Conservation (phyloP, 2,888 invertebrate genomes). For the Ceramica pisi region DNA sequence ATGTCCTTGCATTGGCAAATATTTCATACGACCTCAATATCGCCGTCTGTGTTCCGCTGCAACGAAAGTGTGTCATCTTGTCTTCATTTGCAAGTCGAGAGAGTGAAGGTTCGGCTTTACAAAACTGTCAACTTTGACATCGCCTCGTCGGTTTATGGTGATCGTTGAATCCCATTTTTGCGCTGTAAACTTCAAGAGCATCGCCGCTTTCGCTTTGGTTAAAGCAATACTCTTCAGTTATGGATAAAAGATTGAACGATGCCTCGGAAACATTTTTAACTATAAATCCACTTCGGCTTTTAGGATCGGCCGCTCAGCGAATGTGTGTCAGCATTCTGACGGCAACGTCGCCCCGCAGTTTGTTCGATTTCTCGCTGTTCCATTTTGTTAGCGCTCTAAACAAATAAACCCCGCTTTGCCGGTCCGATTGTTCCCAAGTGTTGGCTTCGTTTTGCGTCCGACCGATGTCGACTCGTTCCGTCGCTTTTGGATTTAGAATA, state of each 20-base stretch:
- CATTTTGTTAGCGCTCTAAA: slow-evolving; percentile 69
- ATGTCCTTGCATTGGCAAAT: slow-evolving; percentile 51
- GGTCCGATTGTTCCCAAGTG: slow-evolving; percentile 70
- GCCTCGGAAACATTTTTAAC: slow-evolving; percentile 60
- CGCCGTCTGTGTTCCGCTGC: slow-evolving; percentile 36
- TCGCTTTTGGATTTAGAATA: slow-evolving; percentile 58
- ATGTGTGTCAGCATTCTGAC: slow-evolving; percentile 67
- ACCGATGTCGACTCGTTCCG: slow-evolving; percentile 53
- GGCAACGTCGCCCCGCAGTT: slow-evolving; percentile 63
- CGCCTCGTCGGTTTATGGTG: slow-evolving; percentile 43
- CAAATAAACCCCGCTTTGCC: slow-evolving; percentile 69
- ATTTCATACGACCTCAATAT: slow-evolving; percentile 55
- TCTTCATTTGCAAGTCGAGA: slow-evolving; percentile 63
- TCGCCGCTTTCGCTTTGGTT: slow-evolving; percentile 49
- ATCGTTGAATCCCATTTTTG: slow-evolving; percentile 44
- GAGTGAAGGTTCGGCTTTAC: slow-evolving; percentile 41
- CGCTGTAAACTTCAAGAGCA: slow-evolving; percentile 31
- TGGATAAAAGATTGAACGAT: slow-evolving; percentile 48
- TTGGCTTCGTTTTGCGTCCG: slow-evolving; percentile 64
- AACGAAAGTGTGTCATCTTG: slow-evolving; percentile 50
- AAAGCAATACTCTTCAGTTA: slow-evolving; percentile 42
- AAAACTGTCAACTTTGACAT: slow-evolving; percentile 49
- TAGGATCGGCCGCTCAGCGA: slow-evolving; percentile 65
- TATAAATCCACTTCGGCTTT: slow-evolving; percentile 66
- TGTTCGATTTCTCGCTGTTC: slow-evolving; percentile 69